These are phyloP conservation scores for Lymantria dispar DNA, from an alignment of 2,888 invertebrate genomes.

Conservation along the genomic window DNA sequence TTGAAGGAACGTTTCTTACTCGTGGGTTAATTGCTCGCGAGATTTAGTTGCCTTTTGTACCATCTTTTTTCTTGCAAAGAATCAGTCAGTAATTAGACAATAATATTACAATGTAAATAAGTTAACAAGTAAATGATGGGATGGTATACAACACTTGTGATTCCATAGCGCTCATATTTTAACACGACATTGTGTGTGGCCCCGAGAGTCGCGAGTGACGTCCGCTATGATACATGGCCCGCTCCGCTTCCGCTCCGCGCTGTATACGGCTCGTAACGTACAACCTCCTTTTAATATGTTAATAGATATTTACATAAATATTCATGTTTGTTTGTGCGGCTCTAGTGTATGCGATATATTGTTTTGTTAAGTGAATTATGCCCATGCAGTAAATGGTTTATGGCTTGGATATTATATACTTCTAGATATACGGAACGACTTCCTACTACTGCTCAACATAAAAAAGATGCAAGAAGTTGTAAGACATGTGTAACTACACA, in stretches of 20 bases:
- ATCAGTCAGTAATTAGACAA: too few species aligned
- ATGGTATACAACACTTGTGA: background rate
- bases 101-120: too few species aligned
- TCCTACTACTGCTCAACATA: too few species aligned
- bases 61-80: too few species aligned
- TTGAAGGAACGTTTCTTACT: too few species aligned
- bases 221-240: constrained; percentile 33
- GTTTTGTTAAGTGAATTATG: background rate
- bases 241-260: constrained; percentile 28
- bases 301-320: constrained; percentile 37
- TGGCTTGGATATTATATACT: background rate
- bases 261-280: constrained; percentile 26
- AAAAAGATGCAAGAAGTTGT: too few species aligned
- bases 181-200: constrained; percentile 7
- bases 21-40: too few species aligned
- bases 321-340: constrained; percentile 32
- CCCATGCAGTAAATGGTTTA: background rate
- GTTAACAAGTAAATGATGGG: too few species aligned
- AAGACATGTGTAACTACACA: too few species aligned
- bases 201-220: constrained; percentile 17
- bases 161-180: constrained; percentile 1
- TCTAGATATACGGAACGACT: too few species aligned
- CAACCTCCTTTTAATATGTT: constrained; percentile 36
- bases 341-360: constrained; percentile 12
- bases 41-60: too few species aligned